Conservation (phyloP, 2,888 invertebrate species). For the Galeruca laticollis region DNA sequence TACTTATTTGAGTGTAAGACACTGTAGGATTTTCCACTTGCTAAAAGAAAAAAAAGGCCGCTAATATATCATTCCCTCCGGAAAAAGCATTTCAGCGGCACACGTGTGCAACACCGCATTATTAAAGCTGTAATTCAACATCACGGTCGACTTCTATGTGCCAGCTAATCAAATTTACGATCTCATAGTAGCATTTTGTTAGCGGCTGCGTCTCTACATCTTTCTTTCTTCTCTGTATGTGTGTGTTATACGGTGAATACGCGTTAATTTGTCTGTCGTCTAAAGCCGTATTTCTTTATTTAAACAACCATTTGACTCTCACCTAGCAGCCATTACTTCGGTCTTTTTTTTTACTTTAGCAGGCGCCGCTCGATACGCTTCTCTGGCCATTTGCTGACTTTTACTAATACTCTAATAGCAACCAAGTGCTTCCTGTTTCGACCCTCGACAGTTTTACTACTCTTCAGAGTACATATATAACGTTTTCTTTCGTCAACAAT, state of each 20-base stretch:
- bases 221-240: constrained; percentile 47
- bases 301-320: constrained; percentile 65
- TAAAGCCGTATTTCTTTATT: constrained; percentile 66
- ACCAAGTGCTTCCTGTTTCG: constrained; percentile 62
- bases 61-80: constrained; percentile 18
- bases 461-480: constrained; percentile 57
- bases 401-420: constrained; percentile 58
- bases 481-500: constrained; percentile 64
- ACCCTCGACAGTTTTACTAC: constrained; percentile 63
- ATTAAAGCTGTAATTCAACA: constrained; percentile 64
- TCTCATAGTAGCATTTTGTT: constrained; percentile 56
- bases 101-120: constrained; percentile 43
- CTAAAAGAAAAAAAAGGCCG: constrained; percentile 16
- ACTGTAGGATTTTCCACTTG: constrained; percentile 13
- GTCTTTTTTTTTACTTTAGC: constrained; percentile 54
- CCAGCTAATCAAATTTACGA: constrained; percentile 67
- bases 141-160: constrained; percentile 63
- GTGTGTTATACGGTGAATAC: constrained; percentile 50
- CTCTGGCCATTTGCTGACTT: constrained; percentile 60
- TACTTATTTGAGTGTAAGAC: not conserved
- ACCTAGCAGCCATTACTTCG: constrained; percentile 61
- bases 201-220: constrained; percentile 55
- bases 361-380: constrained; percentile 57
- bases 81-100: constrained; percentile 38
- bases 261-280: constrained; percentile 67